Evolutionary conservation across 2,113 vertebrate genomes (phyloP).

Genomic region (Lophochroa leadbeateri): DNA sequence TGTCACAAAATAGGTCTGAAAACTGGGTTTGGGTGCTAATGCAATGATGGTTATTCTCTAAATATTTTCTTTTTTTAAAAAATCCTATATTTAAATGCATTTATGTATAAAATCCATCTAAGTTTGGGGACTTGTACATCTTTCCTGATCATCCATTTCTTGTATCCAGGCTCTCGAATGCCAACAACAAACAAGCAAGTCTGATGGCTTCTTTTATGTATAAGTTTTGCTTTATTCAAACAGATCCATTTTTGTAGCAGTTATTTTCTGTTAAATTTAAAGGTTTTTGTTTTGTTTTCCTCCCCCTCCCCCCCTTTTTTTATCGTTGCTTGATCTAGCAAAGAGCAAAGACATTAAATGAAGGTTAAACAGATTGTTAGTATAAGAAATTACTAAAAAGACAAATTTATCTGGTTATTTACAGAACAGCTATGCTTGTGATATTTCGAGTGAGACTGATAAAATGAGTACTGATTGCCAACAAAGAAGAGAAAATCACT

Average conservation of each 20-base stretch:
- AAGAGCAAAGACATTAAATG: neutral
- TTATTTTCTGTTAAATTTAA: neutral
- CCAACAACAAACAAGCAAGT: neutral
- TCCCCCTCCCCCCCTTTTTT: neutral
- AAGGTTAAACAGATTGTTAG: neutral
- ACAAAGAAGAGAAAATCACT: neutral
- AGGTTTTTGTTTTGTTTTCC: neutral
- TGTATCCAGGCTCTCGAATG: neutral
- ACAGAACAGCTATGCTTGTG: neutral
- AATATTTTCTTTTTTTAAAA: too few relatives aligned
- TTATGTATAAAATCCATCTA: neutral
- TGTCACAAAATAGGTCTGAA: neutral
- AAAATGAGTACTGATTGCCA: neutral
- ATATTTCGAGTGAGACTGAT: neutral
- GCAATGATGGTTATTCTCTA: neutral
- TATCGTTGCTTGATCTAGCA: neutral
- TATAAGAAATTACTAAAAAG: neutral
- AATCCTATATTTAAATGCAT: neutral
- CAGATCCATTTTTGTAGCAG: neutral
- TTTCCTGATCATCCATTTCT: neutral
- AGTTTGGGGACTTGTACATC: neutral
- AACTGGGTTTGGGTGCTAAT: neutral
- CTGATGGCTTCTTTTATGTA: neutral
- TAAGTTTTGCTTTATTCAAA: neutral
- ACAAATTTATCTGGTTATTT: neutral